A percentile compares a stretch with the other conserved stretches of the same genome.
Evolutionary conservation across 1,140 invertebrate species (phyloP).

Genomic region (Atta colombica): DNA sequence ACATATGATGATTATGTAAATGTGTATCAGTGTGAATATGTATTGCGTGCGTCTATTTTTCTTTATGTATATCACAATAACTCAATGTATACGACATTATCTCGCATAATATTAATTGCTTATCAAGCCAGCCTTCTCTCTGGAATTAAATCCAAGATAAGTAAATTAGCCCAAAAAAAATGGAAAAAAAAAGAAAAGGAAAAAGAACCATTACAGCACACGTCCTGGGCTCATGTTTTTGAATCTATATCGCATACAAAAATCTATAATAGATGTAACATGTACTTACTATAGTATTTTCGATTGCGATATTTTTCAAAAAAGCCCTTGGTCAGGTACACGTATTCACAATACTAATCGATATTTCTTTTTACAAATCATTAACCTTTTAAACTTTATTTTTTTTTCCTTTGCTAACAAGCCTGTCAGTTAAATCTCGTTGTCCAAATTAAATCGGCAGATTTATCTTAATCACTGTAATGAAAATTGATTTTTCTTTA

Average conservation of each 20-base stretch:
- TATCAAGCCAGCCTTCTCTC: conserved; percentile 66
- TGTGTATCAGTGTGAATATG: background rate
- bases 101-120: conserved; percentile 60
- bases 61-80: conserved; percentile 69
- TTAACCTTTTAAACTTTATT: conserved; percentile 15
- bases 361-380: conserved; percentile 40
- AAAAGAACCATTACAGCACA: conserved; percentile 25
- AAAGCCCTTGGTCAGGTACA: conserved; percentile 67
- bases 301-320: too few relatives aligned
- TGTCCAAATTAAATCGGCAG: conserved; percentile 4
- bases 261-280: too few relatives aligned
- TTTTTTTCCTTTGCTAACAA: conserved; percentile 14
- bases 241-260: too few relatives aligned
- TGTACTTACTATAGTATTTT: too few relatives aligned
- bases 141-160: conserved; percentile 66
- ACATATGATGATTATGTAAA: conserved; percentile 13
- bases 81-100: conserved; percentile 66
- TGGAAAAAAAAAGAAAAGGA: background rate
- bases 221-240: conserved; percentile 8
- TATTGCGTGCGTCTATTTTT: background rate
- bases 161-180: conserved; percentile 49
- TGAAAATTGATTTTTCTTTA: conserved; percentile 63
- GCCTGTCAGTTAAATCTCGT: background rate
- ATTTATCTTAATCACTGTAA: background rate
- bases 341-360: conserved; percentile 44